Evolutionary conservation across 1,140 invertebrate species (phyloP).

Genomic region (Aphaenogaster rudis): DNA sequence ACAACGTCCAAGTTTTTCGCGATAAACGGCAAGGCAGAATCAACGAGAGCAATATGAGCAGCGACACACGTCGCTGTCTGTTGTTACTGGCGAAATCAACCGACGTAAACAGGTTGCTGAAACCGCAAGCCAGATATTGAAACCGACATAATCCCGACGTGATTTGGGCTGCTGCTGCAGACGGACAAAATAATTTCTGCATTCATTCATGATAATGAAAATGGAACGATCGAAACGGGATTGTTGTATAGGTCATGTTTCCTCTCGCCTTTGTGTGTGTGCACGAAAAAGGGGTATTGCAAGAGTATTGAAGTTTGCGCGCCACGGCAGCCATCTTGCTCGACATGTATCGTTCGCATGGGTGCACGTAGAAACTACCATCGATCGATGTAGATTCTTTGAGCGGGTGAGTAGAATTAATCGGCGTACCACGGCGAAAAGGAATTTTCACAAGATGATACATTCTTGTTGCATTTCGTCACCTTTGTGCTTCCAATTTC

Average conservation of each 20-base stretch:
- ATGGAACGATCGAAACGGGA: background rate
- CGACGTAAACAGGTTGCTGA: slow-evolving; percentile 65
- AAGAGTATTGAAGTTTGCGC: background rate
- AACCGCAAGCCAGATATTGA: slow-evolving; percentile 41
- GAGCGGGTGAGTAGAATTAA: slow-evolving; percentile 28
- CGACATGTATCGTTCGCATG: slow-evolving; percentile 7
- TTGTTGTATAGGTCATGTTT: background rate
- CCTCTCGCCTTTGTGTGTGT: background rate
- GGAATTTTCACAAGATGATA: background rate
- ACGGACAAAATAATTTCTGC: slow-evolving; percentile 17
- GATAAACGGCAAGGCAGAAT: slow-evolving; percentile 62
- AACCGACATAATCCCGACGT: slow-evolving; percentile 24
- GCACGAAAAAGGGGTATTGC: background rate
- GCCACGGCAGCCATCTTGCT: background rate
- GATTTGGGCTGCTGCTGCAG: background rate
- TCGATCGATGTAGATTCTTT: slow-evolving; percentile 50
- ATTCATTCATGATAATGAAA: background rate
- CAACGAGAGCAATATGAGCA: slow-evolving; percentile 48
- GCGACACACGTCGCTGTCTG: slow-evolving; percentile 31
- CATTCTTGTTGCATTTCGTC: background rate
- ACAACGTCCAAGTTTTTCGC: slow-evolving; percentile 64
- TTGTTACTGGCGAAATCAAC: slow-evolving; percentile 11
- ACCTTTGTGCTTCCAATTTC: slow-evolving; percentile 38
- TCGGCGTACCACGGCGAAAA: background rate
- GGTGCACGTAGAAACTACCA: slow-evolving; percentile 22